Evolutionary conservation across 2,113 vertebrate genomes (phyloP).

Genomic region (Tor tambroides): DNA sequence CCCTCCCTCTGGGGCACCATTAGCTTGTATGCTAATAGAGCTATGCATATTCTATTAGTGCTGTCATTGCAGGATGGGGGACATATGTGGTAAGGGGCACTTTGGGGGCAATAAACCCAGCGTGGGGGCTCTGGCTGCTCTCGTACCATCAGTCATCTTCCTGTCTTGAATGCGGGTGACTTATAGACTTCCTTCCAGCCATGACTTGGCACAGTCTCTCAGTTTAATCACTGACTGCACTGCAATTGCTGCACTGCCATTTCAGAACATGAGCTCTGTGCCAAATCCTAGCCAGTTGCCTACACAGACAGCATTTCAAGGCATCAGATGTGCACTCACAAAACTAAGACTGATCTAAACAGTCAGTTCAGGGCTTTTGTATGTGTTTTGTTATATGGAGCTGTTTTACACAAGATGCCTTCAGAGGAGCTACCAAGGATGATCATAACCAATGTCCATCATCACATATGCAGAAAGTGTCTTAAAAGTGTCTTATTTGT

Average conservation of each 20-base stretch:
- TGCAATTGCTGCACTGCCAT: conserved; percentile 74
- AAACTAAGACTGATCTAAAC: not conserved
- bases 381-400: not conserved
- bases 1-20: conserved; percentile 92
- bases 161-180: conserved; percentile 81
- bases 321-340: not conserved
- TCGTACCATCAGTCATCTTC: conserved; percentile 85
- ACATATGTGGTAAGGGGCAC: conserved; percentile 84
- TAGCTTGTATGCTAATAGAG: conserved; percentile 93
- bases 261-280: conserved; percentile 39
- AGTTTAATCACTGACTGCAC: conserved; percentile 76
- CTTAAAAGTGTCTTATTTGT: no score
- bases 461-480: not conserved
- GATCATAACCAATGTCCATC: not conserved
- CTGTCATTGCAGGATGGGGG: conserved; percentile 88
- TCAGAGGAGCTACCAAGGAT: not conserved
- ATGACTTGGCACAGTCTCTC: conserved; percentile 74
- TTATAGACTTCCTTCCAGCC: conserved; percentile 73
- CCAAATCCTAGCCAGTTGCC: not conserved
- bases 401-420: not conserved
- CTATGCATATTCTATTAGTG: conserved; percentile 92
- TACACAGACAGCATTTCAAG: not conserved
- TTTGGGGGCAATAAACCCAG: conserved; percentile 88
- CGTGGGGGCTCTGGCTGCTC: conserved; percentile 80
- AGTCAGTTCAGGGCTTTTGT: not conserved